Conservation (phyloP, 1,140 invertebrate genomes). For the Sycophaga agraensis region DNA sequence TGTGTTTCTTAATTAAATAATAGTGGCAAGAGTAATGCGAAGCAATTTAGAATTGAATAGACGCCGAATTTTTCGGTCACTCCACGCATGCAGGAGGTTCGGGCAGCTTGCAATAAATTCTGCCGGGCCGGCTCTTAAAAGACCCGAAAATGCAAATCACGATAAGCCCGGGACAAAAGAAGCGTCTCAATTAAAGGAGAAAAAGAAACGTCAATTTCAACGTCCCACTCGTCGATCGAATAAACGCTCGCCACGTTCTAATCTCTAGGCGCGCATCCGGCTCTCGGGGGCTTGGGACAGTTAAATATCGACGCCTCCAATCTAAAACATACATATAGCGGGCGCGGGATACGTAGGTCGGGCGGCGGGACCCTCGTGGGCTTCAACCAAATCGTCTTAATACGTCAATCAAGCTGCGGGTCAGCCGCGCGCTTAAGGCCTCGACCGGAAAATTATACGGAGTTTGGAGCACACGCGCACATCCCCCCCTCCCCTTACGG, state of each 20-base stretch:
- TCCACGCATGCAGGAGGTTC: too few relatives aligned
- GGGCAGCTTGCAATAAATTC: too few relatives aligned
- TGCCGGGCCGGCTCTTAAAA: too few relatives aligned
- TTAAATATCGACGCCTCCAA: not conserved
- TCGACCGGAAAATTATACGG: slow-evolving; percentile 19
- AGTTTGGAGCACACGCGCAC: not conserved
- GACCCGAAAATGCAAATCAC: not conserved
- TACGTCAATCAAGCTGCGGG: slow-evolving; percentile 11
- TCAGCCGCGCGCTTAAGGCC: not conserved
- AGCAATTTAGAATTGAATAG: too few relatives aligned
- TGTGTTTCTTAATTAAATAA: too few relatives aligned
- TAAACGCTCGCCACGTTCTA: not conserved
- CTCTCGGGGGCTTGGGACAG: not conserved
- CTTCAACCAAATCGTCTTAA: slow-evolving; percentile 10
- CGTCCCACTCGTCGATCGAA: not conserved
- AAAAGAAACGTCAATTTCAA: too few relatives aligned
- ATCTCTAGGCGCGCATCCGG: not conserved
- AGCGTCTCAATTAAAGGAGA: not conserved
- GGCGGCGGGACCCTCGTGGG: not conserved
- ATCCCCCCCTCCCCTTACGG: not conserved
- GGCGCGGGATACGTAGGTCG: too few relatives aligned
- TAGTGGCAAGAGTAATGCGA: too few relatives aligned
- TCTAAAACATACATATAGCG: not conserved
- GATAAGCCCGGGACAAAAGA: not conserved
- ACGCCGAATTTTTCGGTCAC: too few relatives aligned